Evolutionary conservation across 2,888 invertebrate species (phyloP), one percentile per base, ranked within the genome.

Genomic region (Teinopalpus imperialis): DNA sequence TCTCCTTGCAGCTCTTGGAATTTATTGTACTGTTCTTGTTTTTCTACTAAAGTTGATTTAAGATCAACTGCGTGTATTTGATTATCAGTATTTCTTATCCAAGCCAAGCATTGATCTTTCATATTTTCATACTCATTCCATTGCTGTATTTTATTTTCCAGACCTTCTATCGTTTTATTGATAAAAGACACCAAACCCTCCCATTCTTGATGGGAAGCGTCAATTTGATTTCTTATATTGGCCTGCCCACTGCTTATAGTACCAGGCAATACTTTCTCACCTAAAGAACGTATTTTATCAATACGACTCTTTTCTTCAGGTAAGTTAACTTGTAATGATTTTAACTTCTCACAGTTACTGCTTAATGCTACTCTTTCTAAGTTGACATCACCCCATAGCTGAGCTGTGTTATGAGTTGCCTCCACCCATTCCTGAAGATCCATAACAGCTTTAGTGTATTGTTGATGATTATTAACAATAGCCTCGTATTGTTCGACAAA

Each of bases 51-150:
- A 4, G 94, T 94, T 0, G 95, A 91, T 69, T 97, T 97, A 20
- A 97, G 87, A 61, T 97, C 97, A 4, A 98, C 93, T 7, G 95
- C 94, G 72, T 97, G 97, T 13, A 98, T 90, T 70, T 94, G 94
- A 10, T 93, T 94, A 62, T 98, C 98, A 0, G 95, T 94, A 49
- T 95, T 94, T 51, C 96, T 92, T 42, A 98, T 93, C 98, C 98
- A 98, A 20, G 91, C 81, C 45, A 95, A 87, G 57, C 97, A 96
- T 53, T 94, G 92, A 61, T 97, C 97, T 70, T 95, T 95, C 64
- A 95, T 88, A 10, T 91, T 90, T 70, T 98, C 98, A 69, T 97
- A 98, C 65, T 97, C 97, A 42, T 93, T 92, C 98, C 98, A 98
- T 66, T 96, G 95, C 62, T 94, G 93, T 35, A 98, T 90, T 72